Evolutionary conservation across 2,113 vertebrate genomes (phyloP).

Genomic region (Melanerpes formicivorus): DNA sequence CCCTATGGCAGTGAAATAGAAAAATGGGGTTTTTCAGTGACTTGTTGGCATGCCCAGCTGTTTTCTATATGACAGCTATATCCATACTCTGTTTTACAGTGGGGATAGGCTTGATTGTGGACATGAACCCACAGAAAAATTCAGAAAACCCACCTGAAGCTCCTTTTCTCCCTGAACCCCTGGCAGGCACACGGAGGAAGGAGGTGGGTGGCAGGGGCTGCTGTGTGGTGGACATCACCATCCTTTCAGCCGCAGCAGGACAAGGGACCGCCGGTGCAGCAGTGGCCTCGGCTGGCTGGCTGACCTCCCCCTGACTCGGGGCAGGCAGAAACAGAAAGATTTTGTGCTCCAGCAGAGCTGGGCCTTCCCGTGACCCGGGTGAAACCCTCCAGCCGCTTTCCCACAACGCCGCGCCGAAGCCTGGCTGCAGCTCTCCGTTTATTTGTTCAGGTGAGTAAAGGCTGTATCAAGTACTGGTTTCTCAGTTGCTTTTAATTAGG

Average conservation of each 20-base stretch:
- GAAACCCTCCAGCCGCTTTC: constrained; percentile 76
- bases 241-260: background rate
- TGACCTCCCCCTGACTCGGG: constrained; percentile 80
- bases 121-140: background rate
- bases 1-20: background rate
- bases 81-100: background rate
- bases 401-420: constrained; percentile 74
- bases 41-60: background rate
- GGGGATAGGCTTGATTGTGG: background rate
- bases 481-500: constrained; percentile 94
- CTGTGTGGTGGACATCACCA: rapidly evolving
- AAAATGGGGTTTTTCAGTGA: background rate
- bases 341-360: constrained; percentile 71
- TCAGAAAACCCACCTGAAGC: background rate
- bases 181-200: rapidly evolving
- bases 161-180: background rate
- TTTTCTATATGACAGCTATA: background rate
- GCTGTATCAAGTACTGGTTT: constrained; percentile 85
- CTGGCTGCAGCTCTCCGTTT: constrained; percentile 80
- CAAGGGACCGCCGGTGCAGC: background rate
- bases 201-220: rapidly evolving
- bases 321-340: constrained; percentile 75
- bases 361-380: constrained; percentile 81
- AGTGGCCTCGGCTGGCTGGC: constrained; percentile 64
- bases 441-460: constrained; percentile 96